Percentiles rank a stretch among this genome's conserved stretches.
These are phyloP conservation scores for Sturnus vulgaris DNA, from an alignment of 2,113 vertebrate genomes.

Conservation along the genomic window DNA sequence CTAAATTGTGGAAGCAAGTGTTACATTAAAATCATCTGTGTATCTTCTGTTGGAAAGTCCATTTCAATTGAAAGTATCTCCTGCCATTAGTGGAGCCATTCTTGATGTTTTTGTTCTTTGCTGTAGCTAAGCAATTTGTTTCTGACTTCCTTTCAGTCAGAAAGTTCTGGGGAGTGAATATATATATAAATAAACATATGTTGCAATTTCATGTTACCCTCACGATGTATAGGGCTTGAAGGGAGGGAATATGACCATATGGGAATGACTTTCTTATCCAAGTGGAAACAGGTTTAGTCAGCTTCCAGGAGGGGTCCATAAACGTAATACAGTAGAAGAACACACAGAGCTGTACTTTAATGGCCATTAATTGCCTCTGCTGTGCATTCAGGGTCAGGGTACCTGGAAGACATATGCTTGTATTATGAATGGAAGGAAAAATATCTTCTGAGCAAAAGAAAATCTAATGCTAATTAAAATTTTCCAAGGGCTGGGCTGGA, in stretches of 20 bases:
- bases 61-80: not conserved
- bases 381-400: not conserved
- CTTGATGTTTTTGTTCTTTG: not conserved
- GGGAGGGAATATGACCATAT: not conserved
- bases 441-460: conserved; percentile 14
- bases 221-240: not conserved
- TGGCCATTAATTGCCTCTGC: conserved; percentile 20
- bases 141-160: not conserved
- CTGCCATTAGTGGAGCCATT: not conserved
- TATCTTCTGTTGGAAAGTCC: not conserved
- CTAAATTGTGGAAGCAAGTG: not conserved
- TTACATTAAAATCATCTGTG: not conserved
- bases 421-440: conserved; percentile 19
- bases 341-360: not conserved
- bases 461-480: conserved; percentile 64
- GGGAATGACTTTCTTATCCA: conserved; percentile 14
- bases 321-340: not conserved
- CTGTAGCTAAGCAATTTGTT: not conserved
- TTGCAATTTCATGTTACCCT: not conserved
- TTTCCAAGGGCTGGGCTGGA: not conserved
- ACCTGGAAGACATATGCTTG: not conserved
- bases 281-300: conserved; percentile 14
- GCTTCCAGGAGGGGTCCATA: not conserved
- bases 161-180: not conserved
- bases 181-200: not conserved